Evolutionary conservation across 2,113 vertebrate species (phyloP).

Genomic region (Gorsachius goisagi): DNA sequence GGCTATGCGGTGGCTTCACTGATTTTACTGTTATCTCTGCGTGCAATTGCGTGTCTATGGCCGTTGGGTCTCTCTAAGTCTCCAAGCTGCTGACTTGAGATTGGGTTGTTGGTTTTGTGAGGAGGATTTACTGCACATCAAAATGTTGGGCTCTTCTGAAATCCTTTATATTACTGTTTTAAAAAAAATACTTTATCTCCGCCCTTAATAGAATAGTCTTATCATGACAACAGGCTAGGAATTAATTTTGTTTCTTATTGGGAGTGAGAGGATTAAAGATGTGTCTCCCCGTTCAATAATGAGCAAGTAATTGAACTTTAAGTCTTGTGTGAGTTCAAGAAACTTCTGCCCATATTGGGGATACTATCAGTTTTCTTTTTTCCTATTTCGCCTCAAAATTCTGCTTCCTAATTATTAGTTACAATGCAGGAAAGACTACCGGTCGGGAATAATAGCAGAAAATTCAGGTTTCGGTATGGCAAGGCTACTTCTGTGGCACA

Average conservation of each 20-base stretch:
- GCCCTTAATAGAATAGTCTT: not conserved
- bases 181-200: not conserved
- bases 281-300: not conserved
- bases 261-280: not conserved
- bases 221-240: not conserved
- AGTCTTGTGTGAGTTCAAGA: not conserved
- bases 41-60: rapidly evolving
- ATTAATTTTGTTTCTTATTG: not conserved
- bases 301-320: not conserved
- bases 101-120: not conserved
- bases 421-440: not conserved
- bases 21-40: not conserved
- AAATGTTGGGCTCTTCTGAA: not conserved
- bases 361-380: not conserved
- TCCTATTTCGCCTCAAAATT: not conserved
- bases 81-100: not conserved
- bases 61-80: not conserved
- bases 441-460: not conserved
- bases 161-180: not conserved
- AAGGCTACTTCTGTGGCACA: not conserved
- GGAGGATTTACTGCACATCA: not conserved
- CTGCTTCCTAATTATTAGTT: not conserved
- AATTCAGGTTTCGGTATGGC: not conserved
- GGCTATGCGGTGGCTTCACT: not conserved
- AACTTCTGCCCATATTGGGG: not conserved